phyloP scores from a whole-genome alignment of 2,888 invertebrate species.

The Isoperla grammatica region DNA sequence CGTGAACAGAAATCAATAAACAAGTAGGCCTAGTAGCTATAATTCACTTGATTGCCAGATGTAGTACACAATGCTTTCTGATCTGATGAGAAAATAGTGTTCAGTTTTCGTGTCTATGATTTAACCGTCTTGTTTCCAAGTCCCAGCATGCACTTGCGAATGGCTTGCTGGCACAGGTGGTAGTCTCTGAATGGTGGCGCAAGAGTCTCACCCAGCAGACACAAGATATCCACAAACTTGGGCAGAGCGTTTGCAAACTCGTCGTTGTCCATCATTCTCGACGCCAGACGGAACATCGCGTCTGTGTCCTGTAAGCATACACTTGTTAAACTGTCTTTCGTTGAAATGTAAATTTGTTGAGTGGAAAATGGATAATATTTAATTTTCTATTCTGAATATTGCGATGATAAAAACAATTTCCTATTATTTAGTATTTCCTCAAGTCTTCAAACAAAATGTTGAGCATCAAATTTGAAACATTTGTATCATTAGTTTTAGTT shows the following conservation, averaged over 20 bases:
- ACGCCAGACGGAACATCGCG: slow-evolving; percentile 57
- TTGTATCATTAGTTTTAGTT: too few species aligned
- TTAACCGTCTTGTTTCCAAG: slow-evolving; percentile 50
- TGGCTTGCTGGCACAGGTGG: slow-evolving; percentile 66
- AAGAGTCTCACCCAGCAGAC: slow-evolving; percentile 60
- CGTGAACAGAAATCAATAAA: too few species aligned
- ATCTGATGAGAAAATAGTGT: too few species aligned
- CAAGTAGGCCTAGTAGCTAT: too few species aligned
- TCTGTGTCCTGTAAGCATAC: slow-evolving; percentile 61
- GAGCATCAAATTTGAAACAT: too few species aligned
- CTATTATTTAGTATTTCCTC: too few species aligned
- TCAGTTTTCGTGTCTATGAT: too few species aligned
- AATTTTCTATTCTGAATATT: too few species aligned
- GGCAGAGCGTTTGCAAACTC: slow-evolving; percentile 58
- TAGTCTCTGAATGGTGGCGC: slow-evolving; percentile 69
- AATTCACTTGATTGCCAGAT: too few species aligned
- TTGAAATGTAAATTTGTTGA: neutral
- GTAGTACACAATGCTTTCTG: too few species aligned
- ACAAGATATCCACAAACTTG: slow-evolving; percentile 59
- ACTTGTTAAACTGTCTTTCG: neutral
- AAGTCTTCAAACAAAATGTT: too few species aligned
- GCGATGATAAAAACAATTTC: too few species aligned
- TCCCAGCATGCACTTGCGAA: slow-evolving; percentile 61
- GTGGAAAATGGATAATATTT: neutral
- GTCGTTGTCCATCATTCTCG: slow-evolving; percentile 55